phyloP scores from a whole-genome alignment of 1,140 invertebrate genomes.

The Nylanderia fulva region DNA sequence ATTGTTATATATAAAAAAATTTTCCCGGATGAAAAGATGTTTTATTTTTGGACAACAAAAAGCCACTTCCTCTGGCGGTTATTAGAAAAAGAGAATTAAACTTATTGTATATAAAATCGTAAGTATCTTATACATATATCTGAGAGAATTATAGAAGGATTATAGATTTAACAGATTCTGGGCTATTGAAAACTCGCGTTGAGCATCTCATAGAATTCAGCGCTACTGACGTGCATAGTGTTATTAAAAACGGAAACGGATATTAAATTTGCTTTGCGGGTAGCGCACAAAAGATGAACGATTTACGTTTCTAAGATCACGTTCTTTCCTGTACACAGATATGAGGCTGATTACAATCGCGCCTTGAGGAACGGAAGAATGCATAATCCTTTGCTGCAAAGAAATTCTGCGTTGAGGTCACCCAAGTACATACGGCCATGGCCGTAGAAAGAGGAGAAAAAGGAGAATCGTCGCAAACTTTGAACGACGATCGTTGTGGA shows the following conservation, averaged over 20 bases:
- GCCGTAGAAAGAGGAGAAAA: neutral
- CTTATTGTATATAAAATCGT: too few relatives aligned
- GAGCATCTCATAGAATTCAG: neutral
- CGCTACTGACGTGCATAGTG: neutral
- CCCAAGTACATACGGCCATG: neutral
- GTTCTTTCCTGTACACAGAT: neutral
- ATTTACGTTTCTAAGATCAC: neutral
- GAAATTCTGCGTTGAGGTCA: neutral
- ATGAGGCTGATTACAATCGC: neutral
- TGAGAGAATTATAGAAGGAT: neutral
- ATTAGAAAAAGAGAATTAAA: too few relatives aligned
- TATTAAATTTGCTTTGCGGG: neutral
- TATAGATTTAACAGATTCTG: neutral
- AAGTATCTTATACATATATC: too few relatives aligned
- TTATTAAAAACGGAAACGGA: neutral
- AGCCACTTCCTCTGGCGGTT: too few relatives aligned
- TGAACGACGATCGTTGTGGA: neutral
- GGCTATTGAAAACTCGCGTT: neutral
- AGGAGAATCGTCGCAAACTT: neutral
- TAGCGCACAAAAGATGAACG: neutral
- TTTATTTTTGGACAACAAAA: too few relatives aligned
- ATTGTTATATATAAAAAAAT: too few relatives aligned
- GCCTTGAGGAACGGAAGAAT: neutral
- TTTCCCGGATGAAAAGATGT: too few relatives aligned
- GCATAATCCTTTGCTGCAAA: neutral